phyloP scores from a whole-genome alignment of 2,797 vertebrate genomes.

The Coluber constrictor region DNA sequence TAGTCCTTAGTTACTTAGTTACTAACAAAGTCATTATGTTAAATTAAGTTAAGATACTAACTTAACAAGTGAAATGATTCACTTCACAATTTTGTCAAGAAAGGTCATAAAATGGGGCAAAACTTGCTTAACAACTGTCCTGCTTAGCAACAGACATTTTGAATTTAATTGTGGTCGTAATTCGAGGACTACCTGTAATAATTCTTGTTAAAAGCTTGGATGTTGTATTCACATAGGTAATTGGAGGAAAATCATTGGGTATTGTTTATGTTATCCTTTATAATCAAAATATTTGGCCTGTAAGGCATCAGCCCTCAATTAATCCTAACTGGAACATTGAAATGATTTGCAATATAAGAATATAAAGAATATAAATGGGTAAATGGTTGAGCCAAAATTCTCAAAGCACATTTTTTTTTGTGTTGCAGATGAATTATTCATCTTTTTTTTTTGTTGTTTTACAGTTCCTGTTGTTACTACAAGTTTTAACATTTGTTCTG shows the following conservation, averaged over 20 bases:
- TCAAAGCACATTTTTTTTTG: neutral
- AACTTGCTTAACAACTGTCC: neutral
- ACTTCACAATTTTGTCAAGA: neutral
- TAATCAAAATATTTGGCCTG: neutral
- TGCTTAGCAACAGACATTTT: neutral
- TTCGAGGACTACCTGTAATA: neutral
- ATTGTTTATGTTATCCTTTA: neutral
- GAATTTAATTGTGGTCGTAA: neutral
- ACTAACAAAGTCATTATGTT: too few species aligned
- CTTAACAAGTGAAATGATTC: neutral
- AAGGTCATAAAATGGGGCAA: neutral
- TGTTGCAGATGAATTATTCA: neutral
- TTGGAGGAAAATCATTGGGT: neutral
- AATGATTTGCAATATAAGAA: neutral
- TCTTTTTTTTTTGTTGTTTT: neutral
- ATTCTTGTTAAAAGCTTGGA: neutral
- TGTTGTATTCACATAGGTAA: too few species aligned
- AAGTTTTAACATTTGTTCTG: neutral
- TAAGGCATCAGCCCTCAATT: neutral
- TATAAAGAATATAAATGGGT: neutral
- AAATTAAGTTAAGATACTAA: neutral
- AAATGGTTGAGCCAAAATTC: neutral
- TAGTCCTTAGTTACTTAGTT: too few species aligned
- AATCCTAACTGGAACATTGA: neutral
- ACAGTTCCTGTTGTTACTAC: neutral